A percentile compares a stretch with the other conserved stretches of the same genome.
These are phyloP conservation scores for Eira barbara DNA, from an alignment of 2,113 vertebrate species.

Conservation along the genomic window DNA sequence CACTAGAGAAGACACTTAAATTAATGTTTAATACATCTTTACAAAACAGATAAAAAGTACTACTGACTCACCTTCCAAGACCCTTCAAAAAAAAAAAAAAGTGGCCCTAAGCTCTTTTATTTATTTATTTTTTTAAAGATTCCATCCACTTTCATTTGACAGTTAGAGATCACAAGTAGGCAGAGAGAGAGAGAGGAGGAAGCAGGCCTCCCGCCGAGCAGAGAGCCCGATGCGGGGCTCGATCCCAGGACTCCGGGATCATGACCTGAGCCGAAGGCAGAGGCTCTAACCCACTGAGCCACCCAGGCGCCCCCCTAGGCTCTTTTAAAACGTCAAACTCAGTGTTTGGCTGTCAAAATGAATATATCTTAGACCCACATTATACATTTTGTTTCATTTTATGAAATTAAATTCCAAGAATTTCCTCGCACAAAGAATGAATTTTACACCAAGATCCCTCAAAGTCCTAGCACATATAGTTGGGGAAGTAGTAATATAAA, in stretches of 20 bases:
- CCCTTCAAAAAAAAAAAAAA: background rate
- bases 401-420: background rate
- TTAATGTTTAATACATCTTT: background rate
- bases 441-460: background rate
- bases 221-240: too few relatives aligned
- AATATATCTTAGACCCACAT: background rate
- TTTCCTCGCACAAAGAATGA: background rate
- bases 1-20: background rate
- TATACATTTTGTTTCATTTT: background rate
- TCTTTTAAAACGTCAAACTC: background rate
- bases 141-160: too few relatives aligned
- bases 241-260: too few relatives aligned
- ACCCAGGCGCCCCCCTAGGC: too few relatives aligned
- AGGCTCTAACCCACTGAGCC: too few relatives aligned
- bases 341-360: background rate
- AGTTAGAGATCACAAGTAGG: too few relatives aligned
- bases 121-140: too few relatives aligned
- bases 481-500: background rate
- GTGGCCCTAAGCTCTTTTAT: background rate
- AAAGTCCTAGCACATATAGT: background rate
- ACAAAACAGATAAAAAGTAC: background rate
- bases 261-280: too few relatives aligned
- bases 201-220: too few relatives aligned
- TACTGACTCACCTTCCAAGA: background rate
- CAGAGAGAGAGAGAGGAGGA: too few relatives aligned